Conservation (phyloP, 2,113 vertebrate genomes). For the Ammodytes dubius region DNA sequence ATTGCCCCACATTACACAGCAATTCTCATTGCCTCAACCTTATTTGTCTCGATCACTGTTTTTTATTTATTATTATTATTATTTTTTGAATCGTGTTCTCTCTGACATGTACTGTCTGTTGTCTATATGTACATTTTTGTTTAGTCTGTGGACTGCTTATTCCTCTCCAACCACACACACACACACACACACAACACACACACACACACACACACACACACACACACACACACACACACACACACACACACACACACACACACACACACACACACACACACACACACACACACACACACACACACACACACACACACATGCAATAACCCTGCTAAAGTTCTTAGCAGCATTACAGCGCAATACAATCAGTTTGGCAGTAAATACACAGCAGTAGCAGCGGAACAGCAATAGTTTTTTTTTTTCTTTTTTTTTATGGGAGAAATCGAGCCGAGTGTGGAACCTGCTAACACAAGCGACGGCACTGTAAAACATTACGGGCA, state of each 20-base stretch:
- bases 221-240: conserved; percentile 2
- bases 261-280: no score
- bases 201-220: conserved; percentile 3
- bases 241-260: no score
- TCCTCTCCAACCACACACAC: background rate
- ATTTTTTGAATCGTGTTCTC: no score
- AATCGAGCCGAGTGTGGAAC: conserved; percentile 1
- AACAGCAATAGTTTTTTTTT: conserved; percentile 39
- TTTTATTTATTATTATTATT: no score
- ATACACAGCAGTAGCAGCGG: conserved; percentile 28
- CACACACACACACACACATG: conserved; percentile 1
- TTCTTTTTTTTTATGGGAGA: conserved; percentile 40
- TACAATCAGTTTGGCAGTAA: conserved; percentile 51
- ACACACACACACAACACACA: conserved; percentile 5
- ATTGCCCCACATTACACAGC: background rate
- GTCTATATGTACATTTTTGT: conserved; percentile 13
- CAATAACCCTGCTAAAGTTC: background rate
- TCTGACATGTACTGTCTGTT: no score
- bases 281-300: background rate
- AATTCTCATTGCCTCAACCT: background rate
- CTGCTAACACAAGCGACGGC: conserved; percentile 9
- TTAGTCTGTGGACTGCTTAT: background rate
- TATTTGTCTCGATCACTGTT: no score
- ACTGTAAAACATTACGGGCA: conserved; percentile 52
- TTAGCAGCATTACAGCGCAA: background rate